A percentile compares a stretch with the other conserved stretches of the same genome.
phyloP scores from a whole-genome alignment of 1,140 invertebrate species.

The Hestina assimilis region DNA sequence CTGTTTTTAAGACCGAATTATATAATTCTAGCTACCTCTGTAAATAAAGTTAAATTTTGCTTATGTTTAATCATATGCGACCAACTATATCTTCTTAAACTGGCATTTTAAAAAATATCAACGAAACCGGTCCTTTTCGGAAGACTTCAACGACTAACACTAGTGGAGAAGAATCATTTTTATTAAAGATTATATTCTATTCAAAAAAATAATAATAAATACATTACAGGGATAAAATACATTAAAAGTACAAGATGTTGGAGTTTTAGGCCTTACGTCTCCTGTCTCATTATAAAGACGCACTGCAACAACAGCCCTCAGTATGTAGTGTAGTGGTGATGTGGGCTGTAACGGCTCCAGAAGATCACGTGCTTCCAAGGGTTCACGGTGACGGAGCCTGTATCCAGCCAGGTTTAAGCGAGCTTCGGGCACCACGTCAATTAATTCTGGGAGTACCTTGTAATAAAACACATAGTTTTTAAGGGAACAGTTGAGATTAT shows the following conservation, averaged over 20 bases:
- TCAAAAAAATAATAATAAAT: no score
- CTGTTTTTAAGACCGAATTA: no score
- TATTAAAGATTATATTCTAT: no score
- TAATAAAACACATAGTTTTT: not conserved
- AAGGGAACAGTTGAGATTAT: not conserved
- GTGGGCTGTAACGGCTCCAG: constrained; percentile 96
- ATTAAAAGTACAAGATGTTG: not conserved
- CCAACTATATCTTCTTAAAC: no score
- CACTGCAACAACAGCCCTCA: constrained; percentile 97
- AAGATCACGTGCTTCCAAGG: constrained; percentile 92
- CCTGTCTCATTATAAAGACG: constrained; percentile 94
- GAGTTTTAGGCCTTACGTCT: constrained; percentile 82
- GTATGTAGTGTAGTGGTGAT: constrained; percentile 96
- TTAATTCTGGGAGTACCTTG: constrained; percentile 91
- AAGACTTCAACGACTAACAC: no score
- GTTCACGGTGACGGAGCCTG: constrained; percentile 94
- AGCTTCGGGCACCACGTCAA: constrained; percentile 98
- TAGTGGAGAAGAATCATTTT: no score
- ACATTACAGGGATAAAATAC: no score
- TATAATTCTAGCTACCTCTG: no score
- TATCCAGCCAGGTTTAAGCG: constrained; percentile 96
- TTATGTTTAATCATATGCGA: no score
- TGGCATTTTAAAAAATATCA: no score
- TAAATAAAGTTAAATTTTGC: no score
- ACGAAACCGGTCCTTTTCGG: no score